Evolutionary conservation across 2,113 vertebrate species (phyloP), one percentile per base, ranked within the genome.

Genomic region (Setophaga petechia): DNA sequence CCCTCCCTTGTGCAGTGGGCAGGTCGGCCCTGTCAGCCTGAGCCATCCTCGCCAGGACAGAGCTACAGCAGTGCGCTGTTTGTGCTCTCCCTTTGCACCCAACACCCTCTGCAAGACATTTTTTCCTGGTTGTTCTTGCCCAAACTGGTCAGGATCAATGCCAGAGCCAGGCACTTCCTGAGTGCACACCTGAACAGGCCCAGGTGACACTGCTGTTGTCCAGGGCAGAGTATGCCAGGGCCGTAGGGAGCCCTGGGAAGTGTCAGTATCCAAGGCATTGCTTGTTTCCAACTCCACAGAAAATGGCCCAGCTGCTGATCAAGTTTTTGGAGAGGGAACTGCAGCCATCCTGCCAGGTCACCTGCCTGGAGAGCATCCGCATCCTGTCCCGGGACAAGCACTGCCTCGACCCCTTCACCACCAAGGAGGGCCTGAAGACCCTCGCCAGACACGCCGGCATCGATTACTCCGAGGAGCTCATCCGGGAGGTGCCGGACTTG

Each of bases 371-470:
- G 96, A 99, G 98, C 31, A 97, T 99, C 84, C 98, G 99, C 62
- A 99, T 99, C 97, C 97, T 99, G 84, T 98, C 99, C 35, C 97
- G 99, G 57, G 99, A 99, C 98, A 98, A 98, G 51, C 54, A 94
- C 91, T 98, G 98, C 96, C 98, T 99, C 49, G 96, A 92, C 24
- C 98, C 98, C 5, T 99, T 99, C 91, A 83, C 97, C 95, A 98
- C 96, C 88, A 94, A 65, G 93, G 96, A 94, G 7, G 98, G 98
- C 77, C 94, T 99, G 89, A 98, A 97, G 75, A 98, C 98, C 4
- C 98, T 99, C 3, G 97, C 98, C 59, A 93, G 90, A 59, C 97
- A 98, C 0, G 99, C 99, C 0, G 98, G 98, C 82, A 94, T 99
- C 2, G 66, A 92, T 7, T 76, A 66, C 54, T 89, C 95, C 0